Evolutionary conservation across 2,797 vertebrate species (phyloP).

Genomic region (Oryzias dopingdopingensis): DNA sequence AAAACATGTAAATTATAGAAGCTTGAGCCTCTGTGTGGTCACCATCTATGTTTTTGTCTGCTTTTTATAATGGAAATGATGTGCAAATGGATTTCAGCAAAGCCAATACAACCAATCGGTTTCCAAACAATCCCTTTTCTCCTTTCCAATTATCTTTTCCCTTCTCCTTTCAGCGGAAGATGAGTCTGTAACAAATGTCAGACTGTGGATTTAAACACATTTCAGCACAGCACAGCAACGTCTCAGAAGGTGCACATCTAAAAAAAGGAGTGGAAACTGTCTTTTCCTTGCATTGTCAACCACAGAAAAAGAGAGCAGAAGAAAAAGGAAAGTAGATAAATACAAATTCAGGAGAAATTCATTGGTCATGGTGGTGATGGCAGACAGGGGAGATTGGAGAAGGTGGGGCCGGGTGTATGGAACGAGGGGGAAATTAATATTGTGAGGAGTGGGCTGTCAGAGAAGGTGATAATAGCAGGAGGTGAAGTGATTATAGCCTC

Average conservation of each 20-base stretch:
- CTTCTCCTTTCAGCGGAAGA: slow-evolving; percentile 24
- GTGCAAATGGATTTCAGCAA: slow-evolving; percentile 54
- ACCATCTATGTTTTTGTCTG: slow-evolving; percentile 53
- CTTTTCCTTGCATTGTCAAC: slow-evolving; percentile 34
- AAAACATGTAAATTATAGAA: slow-evolving; percentile 49
- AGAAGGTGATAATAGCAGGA: slow-evolving; percentile 65
- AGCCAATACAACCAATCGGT: slow-evolving; percentile 46
- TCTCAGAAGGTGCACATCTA: slow-evolving; percentile 27
- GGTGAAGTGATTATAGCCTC: slow-evolving; percentile 69
- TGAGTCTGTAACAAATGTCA: slow-evolving; percentile 23
- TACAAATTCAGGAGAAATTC: slow-evolving; percentile 41
- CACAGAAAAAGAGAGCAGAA: slow-evolving; percentile 21
- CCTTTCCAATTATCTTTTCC: slow-evolving; percentile 24
- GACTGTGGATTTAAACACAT: slow-evolving; percentile 30
- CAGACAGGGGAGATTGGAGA: slow-evolving; percentile 48
- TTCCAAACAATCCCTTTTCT: slow-evolving; percentile 47
- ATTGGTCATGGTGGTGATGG: slow-evolving; percentile 58
- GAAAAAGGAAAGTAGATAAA: slow-evolving; percentile 13
- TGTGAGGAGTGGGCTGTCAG: slow-evolving; percentile 70
- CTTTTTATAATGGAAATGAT: slow-evolving; percentile 68
- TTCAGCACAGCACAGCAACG: slow-evolving; percentile 33
- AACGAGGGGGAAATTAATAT: slow-evolving; percentile 74
- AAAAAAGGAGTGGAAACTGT: slow-evolving; percentile 28
- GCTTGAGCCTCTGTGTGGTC: slow-evolving; percentile 28
- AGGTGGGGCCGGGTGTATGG: slow-evolving; percentile 43